These are phyloP conservation scores for Drosophila pseudotakahashii DNA, from an alignment of 2,888 invertebrate genomes.

Conservation along the genomic window DNA sequence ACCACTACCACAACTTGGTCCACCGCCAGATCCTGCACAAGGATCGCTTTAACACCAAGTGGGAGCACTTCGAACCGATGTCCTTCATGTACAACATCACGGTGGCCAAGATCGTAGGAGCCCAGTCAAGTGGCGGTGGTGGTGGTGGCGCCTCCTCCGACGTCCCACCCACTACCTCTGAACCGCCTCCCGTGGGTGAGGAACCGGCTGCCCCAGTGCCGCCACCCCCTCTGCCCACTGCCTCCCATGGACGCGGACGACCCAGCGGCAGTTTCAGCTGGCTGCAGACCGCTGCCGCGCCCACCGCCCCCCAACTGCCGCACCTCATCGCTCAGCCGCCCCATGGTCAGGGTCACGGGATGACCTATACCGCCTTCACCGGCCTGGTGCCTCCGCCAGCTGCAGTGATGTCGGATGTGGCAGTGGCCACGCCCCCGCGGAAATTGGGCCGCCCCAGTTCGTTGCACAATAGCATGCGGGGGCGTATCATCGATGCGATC, in stretches of 20 bases:
- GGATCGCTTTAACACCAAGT: constrained; percentile 82
- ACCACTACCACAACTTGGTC: constrained; percentile 81
- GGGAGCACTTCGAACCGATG: constrained; percentile 82
- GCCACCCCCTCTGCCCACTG: constrained; percentile 63
- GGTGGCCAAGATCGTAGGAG: constrained; percentile 80
- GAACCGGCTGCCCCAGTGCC: constrained; percentile 22
- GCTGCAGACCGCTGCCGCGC: constrained; percentile 60
- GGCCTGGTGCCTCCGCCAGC: constrained; percentile 81
- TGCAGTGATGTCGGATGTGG: constrained; percentile 67
- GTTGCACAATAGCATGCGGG: constrained; percentile 82
- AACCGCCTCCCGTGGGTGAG: constrained; percentile 8
- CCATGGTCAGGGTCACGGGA: constrained; percentile 38
- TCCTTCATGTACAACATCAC: constrained; percentile 83
- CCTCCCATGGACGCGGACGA: constrained; percentile 77
- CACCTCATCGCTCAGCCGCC: constrained; percentile 21
- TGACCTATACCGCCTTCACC: constrained; percentile 77
- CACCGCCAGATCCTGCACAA: constrained; percentile 82
- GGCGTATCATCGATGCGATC: constrained; percentile 81
- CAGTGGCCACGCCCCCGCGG: constrained; percentile 74
- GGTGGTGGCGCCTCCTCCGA: constrained; percentile 8
- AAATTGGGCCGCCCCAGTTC: constrained; percentile 81
- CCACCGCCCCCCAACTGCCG: constrained; percentile 24
- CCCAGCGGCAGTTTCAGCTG: constrained; percentile 82
- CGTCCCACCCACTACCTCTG: neutral
- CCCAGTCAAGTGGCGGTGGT: constrained; percentile 51